A percentile compares a stretch with the other conserved stretches of the same genome.
Evolutionary conservation across 2,888 invertebrate species (phyloP).

Genomic region (Anoplius nigerrimus): DNA sequence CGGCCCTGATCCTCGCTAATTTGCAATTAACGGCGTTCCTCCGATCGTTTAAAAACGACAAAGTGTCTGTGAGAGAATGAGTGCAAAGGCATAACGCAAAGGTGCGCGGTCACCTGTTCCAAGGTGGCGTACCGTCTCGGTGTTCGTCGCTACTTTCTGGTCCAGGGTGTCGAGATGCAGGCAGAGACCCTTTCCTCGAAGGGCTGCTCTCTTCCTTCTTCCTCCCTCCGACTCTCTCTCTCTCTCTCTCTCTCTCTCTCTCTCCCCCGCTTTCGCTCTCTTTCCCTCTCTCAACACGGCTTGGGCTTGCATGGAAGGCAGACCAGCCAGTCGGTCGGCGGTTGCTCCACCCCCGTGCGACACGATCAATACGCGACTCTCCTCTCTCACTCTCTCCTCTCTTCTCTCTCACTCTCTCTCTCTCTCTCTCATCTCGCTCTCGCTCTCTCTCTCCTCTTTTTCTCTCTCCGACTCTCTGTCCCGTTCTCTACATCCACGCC

Average conservation of each 20-base stretch:
- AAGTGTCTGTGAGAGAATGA: constrained; percentile 14
- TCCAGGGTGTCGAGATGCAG: constrained; percentile 45
- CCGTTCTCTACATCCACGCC: constrained; percentile 37
- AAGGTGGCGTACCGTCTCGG: constrained; percentile 18
- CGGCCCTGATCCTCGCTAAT: no score
- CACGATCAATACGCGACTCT: constrained; percentile 74
- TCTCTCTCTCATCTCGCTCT: constrained; percentile 41
- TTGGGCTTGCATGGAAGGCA: constrained; percentile 59
- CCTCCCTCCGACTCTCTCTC: constrained; percentile 18
- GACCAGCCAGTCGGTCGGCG: constrained; percentile 67
- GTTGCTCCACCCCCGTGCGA: constrained; percentile 72
- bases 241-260: constrained; percentile 20
- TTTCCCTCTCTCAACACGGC: constrained; percentile 35
- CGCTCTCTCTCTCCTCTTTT: constrained; percentile 41
- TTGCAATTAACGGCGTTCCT: no score
- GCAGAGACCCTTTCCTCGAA: constrained; percentile 40
- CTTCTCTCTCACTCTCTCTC: constrained; percentile 42
- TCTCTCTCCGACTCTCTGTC: constrained; percentile 30
- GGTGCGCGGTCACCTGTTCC: constrained; percentile 15
- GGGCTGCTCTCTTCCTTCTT: constrained; percentile 36
- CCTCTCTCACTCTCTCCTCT: constrained; percentile 56
- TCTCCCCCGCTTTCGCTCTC: constrained; percentile 22
- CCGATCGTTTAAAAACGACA: no score
- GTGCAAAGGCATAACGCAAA: constrained; percentile 13
- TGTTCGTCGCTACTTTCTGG: constrained; percentile 38